Percentiles rank a stretch among this genome's conserved stretches.
Evolutionary conservation across 2,888 invertebrate species (phyloP).

Genomic region (Rhagonycha fulva): DNA sequence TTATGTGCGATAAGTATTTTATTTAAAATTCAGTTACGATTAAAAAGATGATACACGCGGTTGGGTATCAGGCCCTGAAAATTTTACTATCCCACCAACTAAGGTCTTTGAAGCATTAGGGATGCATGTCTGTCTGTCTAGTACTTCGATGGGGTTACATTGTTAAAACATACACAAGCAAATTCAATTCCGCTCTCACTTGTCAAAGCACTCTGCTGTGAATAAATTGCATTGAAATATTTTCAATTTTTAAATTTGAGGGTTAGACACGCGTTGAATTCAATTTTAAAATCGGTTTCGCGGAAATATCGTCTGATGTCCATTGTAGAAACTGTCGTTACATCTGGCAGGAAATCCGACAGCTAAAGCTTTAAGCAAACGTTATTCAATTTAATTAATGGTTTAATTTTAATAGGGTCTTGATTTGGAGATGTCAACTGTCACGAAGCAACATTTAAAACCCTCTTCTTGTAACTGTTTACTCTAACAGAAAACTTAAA

Average conservation of each 20-base stretch:
- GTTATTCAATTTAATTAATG: constrained; percentile 55
- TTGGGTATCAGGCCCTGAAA: constrained; percentile 19
- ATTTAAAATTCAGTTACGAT: not conserved
- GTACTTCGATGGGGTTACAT: constrained; percentile 49
- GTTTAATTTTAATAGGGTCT: constrained; percentile 46
- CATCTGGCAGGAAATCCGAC: constrained; percentile 56
- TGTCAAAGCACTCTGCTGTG: constrained; percentile 53
- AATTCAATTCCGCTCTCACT: constrained; percentile 53
- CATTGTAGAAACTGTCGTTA: constrained; percentile 51
- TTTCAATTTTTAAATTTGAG: constrained; percentile 54
- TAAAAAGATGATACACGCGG: constrained; percentile 4
- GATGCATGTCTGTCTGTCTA: constrained; percentile 45
- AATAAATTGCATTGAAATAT: constrained; percentile 55
- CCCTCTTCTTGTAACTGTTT: constrained; percentile 26
- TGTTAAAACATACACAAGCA: constrained; percentile 48
- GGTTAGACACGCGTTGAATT: constrained; percentile 40
- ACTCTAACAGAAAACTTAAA: constrained; percentile 28
- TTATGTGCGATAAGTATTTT: not conserved
- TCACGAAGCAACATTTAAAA: constrained; percentile 34
- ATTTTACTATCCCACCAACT: constrained; percentile 33
- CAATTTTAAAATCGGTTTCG: constrained; percentile 51
- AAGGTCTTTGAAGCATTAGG: constrained; percentile 43
- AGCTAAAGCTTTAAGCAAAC: constrained; percentile 42
- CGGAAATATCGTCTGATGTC: constrained; percentile 53
- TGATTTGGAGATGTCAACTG: constrained; percentile 42